phyloP scores from a whole-genome alignment of 1,140 invertebrate species.

The Diuraphis noxia region DNA sequence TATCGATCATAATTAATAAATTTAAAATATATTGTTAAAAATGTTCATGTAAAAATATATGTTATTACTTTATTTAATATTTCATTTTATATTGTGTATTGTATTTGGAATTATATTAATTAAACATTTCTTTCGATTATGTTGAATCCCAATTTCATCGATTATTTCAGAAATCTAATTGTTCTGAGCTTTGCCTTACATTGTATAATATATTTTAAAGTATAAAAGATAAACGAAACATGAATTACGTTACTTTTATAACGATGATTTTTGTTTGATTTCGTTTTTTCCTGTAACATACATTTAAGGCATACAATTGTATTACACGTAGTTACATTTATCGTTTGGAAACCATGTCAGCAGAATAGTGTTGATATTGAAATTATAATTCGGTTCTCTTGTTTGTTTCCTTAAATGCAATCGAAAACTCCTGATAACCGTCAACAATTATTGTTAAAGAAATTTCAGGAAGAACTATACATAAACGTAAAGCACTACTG shows the following conservation, averaged over 20 bases:
- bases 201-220: too few species aligned
- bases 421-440: not conserved
- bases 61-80: too few species aligned
- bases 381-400: not conserved
- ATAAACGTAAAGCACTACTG: not conserved
- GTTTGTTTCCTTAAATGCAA: not conserved
- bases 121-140: too few species aligned
- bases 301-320: not conserved
- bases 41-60: too few species aligned
- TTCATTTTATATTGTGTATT: too few species aligned
- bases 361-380: not conserved
- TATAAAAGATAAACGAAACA: not conserved
- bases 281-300: not conserved
- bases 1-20: too few species aligned
- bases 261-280: not conserved
- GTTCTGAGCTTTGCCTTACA: not conserved
- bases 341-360: not conserved
- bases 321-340: not conserved
- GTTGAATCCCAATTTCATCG: too few species aligned
- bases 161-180: too few species aligned
- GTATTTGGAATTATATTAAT: too few species aligned
- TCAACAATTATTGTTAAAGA: not conserved
- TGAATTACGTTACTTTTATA: not conserved
- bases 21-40: too few species aligned
- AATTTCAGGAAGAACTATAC: not conserved